A percentile compares a stretch with the other conserved stretches of the same genome.
Evolutionary conservation across 2,797 vertebrate species (phyloP).

Genomic region (Poeciliopsis gracilis): DNA sequence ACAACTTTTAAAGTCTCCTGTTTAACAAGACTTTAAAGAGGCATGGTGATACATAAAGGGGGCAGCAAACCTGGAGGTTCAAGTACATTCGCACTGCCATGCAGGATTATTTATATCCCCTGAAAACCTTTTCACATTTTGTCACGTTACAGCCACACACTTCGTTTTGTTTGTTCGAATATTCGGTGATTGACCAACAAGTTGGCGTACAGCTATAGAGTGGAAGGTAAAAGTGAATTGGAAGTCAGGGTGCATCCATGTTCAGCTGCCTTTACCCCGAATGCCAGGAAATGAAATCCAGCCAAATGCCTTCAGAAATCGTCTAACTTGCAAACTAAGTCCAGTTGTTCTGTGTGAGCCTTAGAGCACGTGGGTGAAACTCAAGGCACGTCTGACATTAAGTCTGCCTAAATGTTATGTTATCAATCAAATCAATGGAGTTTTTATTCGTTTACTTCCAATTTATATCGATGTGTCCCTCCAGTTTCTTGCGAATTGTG

Average conservation of each 20-base stretch:
- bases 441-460: too few relatives aligned
- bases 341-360: background rate
- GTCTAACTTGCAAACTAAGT: background rate
- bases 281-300: background rate
- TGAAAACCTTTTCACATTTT: background rate
- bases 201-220: background rate
- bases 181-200: background rate
- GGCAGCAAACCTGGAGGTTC: conserved; percentile 68
- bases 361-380: background rate
- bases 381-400: too few relatives aligned
- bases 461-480: too few relatives aligned
- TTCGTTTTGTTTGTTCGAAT: background rate
- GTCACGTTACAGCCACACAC: background rate
- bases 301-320: background rate
- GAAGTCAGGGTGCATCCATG: background rate
- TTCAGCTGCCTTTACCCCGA: background rate
- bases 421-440: too few relatives aligned
- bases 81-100: conserved; percentile 18
- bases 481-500: too few relatives aligned
- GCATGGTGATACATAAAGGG: conserved; percentile 68
- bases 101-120: background rate
- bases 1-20: conserved; percentile 53
- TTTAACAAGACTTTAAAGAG: conserved; percentile 41
- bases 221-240: background rate
- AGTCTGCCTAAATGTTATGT: too few relatives aligned